Base-by-base conservation (phyloP, 2,888 invertebrate species). In the Eupithecia insigniata region DNA sequence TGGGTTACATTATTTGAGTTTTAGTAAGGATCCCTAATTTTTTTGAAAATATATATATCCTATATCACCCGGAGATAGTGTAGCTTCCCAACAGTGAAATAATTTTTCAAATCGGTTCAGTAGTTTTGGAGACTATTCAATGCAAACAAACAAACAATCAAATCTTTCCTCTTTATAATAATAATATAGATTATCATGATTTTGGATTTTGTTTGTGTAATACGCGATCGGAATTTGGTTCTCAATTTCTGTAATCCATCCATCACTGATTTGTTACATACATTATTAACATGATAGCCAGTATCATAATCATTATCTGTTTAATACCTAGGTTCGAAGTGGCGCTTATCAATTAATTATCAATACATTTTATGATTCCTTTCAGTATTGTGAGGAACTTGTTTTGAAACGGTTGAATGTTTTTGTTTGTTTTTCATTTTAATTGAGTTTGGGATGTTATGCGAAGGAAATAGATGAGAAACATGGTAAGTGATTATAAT, bases 301-400 rank as follows among this genome's bases (percentile, higher is more conserved):
- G 82, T 83, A 73, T 76, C 82, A 86, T 89, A 87, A 88, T 86
- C 86, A 82, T 84, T 87, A 91, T 89, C 90, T 84, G 76, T 83
- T n/a, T 12, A 83, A 85, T 88, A 87, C 86, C 86, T 81, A 66
- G 81, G 80, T 83, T 78, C 79, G 79, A 80, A 91, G 88, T 89
- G 87, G 85, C 84, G 85, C 82, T 90, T 92, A 92, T 92, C 91
- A 82, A 80, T 79, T 86, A 82, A 80, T 79, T 85, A 87, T 86
- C 82, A 81, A 78, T 79, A 78, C 43, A 74, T 73, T 75, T 72
- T 69, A 78, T 78, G 69, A 79, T 51, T 77, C 75, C 71, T 67
- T 69, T 81, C 79, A 85, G 82, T 84, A 76, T 75, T 80, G 77
- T 72, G 71, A 80, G 76, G 76, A 78, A 73, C 66, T 76, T 80